phyloP scores from a whole-genome alignment of 2,797 vertebrate genomes.

The Acrocephalus scirpaceus region DNA sequence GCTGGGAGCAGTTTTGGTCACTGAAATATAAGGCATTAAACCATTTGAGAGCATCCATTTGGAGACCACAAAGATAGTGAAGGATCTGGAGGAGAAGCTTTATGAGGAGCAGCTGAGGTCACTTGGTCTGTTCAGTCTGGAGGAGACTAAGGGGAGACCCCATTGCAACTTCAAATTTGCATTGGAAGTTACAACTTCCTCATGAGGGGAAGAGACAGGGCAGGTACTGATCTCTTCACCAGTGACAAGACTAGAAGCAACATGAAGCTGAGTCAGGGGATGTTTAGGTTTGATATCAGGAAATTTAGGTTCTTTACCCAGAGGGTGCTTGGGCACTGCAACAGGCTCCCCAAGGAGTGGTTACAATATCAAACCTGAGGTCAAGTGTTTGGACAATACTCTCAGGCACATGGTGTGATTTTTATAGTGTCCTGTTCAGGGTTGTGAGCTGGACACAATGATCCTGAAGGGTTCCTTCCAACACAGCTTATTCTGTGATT shows the following conservation, averaged over 20 bases:
- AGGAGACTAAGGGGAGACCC: not conserved
- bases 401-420: not conserved
- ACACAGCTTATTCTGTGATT: not conserved
- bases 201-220: not conserved
- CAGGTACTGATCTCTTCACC: not conserved
- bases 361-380: not conserved
- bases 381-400: not conserved
- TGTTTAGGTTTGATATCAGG: rapidly evolving
- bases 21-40: not conserved
- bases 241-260: not conserved
- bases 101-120: not conserved
- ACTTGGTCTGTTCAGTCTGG: not conserved
- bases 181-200: not conserved
- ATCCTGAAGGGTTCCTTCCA: not conserved
- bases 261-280: not conserved
- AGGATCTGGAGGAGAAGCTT: not conserved
- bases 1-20: rapidly evolving
- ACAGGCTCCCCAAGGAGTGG: not conserved
- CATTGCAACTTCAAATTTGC: too few relatives aligned
- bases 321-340: not conserved
- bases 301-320: not conserved
- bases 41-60: not conserved
- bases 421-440: not conserved
- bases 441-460: too few relatives aligned
- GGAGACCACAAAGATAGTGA: not conserved